Evolutionary conservation across 2,797 vertebrate species (phyloP), one percentile per base, ranked within the genome.

Genomic region (Novumbra hubbsi): DNA sequence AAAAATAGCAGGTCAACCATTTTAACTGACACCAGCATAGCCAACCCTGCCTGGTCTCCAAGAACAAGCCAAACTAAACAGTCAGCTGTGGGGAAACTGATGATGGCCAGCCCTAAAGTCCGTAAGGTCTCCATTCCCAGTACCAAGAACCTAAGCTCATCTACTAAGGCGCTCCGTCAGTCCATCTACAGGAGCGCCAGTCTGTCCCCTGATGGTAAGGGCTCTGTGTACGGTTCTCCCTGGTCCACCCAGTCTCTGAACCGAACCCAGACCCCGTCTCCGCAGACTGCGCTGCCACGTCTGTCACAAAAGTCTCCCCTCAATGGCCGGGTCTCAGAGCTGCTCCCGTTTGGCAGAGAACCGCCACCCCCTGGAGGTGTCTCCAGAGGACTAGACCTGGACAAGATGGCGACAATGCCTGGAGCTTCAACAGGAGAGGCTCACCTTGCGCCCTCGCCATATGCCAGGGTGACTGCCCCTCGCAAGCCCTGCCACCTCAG

Each of bases 381-480:
- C 9, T 90, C 87, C 2, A 91, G 86, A 1, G 90, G 78, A 70
- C 77, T 87, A 0, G 94, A 94, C 74, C 66, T 87, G 0, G 96
- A 97, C 0, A 95, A 94, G 30, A 89, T 81, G 0, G 77, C 74
- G 1, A 0, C 73, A 12, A 45, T 84, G 63, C 49, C 45, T 85
- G 21, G 55, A 60, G 55, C 55, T 60, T 60, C 55, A 21, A 27
- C 24, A 9, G 55, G 55, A 60, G 55, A 60, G 21, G 65, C 50
- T 16, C 91, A 86, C 38, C 65, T 87, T 15, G 86, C 98, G 72
- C 96, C 95, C 0, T 99, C 98, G 0, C 98, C 98, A 0, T 99
- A 99, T 90, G 97, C 95, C 90, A 95, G 92, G 78, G 88, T 99
- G 76, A 99, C 98, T 0, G 95, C 96, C 0, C 98, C 98, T 0